Conservation (phyloP, 2,888 invertebrate species). For the Panzeria rudis region DNA sequence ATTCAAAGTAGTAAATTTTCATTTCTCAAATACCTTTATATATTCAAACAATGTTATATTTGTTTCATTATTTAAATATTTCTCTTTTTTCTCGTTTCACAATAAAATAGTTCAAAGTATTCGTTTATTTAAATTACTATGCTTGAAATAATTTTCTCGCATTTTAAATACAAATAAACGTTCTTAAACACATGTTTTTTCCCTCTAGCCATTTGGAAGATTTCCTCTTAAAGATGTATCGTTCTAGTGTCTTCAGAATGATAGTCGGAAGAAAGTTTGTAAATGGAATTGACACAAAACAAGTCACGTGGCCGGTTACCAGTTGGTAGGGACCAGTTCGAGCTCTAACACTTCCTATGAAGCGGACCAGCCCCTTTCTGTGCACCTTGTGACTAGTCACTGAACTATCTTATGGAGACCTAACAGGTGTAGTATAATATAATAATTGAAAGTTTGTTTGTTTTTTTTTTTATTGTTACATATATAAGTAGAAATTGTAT, state of each 20-base stretch:
- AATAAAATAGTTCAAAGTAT: conserved; percentile 61
- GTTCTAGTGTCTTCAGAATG: background rate
- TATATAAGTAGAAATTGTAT: too few species aligned
- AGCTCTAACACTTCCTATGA: too few species aligned
- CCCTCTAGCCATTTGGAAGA: background rate
- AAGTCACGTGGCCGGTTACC: too few species aligned
- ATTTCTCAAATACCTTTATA: conserved; percentile 67
- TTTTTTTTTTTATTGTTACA: too few species aligned
- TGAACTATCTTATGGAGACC: too few species aligned
- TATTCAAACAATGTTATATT: conserved; percentile 59
- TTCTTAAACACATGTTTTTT: background rate
- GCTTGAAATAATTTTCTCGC: conserved; percentile 63
- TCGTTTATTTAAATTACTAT: conserved; percentile 66
- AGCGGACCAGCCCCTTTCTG: too few species aligned
- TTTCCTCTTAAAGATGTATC: background rate
- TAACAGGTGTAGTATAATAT: too few species aligned
- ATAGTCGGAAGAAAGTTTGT: background rate
- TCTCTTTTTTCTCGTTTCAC: conserved; percentile 32
- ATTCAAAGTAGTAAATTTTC: conserved; percentile 66
- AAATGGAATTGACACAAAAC: too few species aligned
- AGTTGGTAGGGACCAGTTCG: too few species aligned
- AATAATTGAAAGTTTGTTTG: too few species aligned
- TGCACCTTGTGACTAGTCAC: too few species aligned
- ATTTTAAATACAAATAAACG: conserved; percentile 50
- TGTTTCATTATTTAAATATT: conserved; percentile 34